Conservation (phyloP, 2,113 vertebrate genomes). For the Epinephelus cyanopodus region DNA sequence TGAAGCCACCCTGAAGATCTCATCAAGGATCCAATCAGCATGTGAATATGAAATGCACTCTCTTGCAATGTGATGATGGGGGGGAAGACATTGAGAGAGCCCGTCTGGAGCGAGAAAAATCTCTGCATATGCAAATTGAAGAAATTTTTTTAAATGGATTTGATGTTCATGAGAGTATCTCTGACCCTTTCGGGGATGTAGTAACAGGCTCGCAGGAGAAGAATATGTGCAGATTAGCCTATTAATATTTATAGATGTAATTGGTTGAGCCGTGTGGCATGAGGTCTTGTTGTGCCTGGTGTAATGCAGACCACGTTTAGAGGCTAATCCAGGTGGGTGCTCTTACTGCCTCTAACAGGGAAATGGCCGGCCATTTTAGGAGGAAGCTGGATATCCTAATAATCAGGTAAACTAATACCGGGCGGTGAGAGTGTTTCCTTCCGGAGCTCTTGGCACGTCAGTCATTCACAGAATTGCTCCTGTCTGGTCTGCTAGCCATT, state of each 20-base stretch:
- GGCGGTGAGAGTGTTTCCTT: constrained; percentile 89
- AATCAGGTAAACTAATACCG: constrained; percentile 93
- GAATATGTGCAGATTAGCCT: constrained; percentile 65
- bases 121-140: constrained; percentile 84
- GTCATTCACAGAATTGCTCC: constrained; percentile 86
- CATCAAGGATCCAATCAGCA: constrained; percentile 94
- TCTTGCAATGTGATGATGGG: constrained; percentile 72
- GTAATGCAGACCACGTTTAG: constrained; percentile 40
- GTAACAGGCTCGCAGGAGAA: constrained; percentile 41
- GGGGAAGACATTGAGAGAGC: constrained; percentile 46
- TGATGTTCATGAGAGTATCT: constrained; percentile 61
- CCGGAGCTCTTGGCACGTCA: constrained; percentile 85
- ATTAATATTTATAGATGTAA: constrained; percentile 77
- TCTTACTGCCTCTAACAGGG: constrained; percentile 57
- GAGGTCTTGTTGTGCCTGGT: constrained; percentile 38
- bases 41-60: constrained; percentile 84
- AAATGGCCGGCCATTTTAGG: constrained; percentile 68
- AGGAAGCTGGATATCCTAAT: constrained; percentile 90
- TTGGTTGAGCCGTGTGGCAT: constrained; percentile 40
- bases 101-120: constrained; percentile 61
- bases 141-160: constrained; percentile 74
- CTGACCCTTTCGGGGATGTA: constrained; percentile 58
- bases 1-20: constrained; percentile 82
- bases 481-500: constrained; percentile 83
- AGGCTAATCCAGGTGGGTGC: constrained; percentile 68